Evolutionary conservation across 2,888 invertebrate genomes (phyloP), one percentile per base, ranked within the genome.

Genomic region (Tethea ocularis): DNA sequence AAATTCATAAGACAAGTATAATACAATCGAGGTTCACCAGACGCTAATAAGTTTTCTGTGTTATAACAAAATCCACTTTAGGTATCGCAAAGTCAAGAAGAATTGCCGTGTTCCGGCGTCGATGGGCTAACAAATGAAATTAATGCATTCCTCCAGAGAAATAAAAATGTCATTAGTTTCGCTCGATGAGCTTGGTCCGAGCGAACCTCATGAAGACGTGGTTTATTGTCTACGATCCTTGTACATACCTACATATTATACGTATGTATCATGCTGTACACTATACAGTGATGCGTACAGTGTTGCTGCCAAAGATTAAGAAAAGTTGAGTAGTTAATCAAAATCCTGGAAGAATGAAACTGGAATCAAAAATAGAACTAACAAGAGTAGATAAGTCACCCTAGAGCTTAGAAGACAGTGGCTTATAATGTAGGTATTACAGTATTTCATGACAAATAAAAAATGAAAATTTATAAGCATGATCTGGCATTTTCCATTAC

Each of bases 121-220:
- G 86, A 88, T 88, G 86, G 82, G 87, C 84, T 85, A 86, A 86
- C 87, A 90, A 92, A 91, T 91, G 88, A 91, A 91, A 91, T 92
- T 91, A 92, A 90, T 90, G 89, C 90, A 89, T 88, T 87, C 82
- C 92, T 89, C 92, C 68, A 71, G 91, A 88, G 92, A 88, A 88
- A 90, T 91, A 91, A 90, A 61, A 90, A 91, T 87, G 88, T 88
- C 89, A 89, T 92, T 91, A 91, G 89, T 88, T 87, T 84, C 83
- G 80, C 82, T 77, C 87, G 89, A 88, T 89, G 89, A 89, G 89
- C 74, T 83, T 78, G 84, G 78, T 74, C 70, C 79, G 75, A 74
- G 66, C 60, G 81, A 79, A 78, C 75, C 76, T 81, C 74, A 77
- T 74, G 77, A 75, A 77, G 78, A 78, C 76, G 78, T 78, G 80